Evolutionary conservation across 2,797 vertebrate species (phyloP).

Genomic region (Pantherophis alleghaniensis): DNA sequence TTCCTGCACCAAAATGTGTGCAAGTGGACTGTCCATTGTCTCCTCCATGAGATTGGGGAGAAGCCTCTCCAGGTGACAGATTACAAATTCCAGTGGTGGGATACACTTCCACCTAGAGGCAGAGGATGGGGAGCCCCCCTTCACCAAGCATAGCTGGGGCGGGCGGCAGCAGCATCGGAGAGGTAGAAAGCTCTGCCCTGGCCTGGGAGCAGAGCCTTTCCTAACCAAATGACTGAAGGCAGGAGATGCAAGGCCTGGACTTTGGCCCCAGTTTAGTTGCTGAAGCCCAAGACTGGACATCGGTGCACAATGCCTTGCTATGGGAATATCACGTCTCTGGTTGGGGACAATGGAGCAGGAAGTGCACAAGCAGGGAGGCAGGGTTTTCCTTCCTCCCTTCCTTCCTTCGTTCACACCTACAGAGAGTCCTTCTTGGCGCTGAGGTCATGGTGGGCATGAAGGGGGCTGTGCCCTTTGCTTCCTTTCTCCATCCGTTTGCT

Average conservation of each 20-base stretch:
- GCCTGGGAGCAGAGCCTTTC: neutral
- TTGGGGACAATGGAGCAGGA: neutral
- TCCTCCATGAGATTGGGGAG: too few species aligned
- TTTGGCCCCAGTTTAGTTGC: too few species aligned
- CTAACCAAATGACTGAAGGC: neutral
- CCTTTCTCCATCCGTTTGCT: too few species aligned
- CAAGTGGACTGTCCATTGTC: neutral
- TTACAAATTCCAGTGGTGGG: neutral
- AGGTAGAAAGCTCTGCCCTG: too few species aligned
- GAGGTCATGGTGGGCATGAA: neutral
- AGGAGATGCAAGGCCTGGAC: neutral
- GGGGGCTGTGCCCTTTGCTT: neutral
- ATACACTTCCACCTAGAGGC: fast-evolving
- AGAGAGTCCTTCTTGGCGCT: neutral
- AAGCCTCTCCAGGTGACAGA: too few species aligned
- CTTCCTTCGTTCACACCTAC: neutral
- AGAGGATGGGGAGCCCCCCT: neutral
- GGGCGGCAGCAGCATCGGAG: neutral
- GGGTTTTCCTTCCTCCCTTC: too few species aligned
- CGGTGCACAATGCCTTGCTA: neutral
- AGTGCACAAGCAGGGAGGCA: neutral
- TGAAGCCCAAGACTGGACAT: neutral
- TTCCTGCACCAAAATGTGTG: neutral
- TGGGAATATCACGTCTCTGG: neutral
- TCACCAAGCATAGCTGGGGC: neutral